Base-by-base conservation (phyloP, 1,140 invertebrate species). In the Calephelis virginiensis region DNA sequence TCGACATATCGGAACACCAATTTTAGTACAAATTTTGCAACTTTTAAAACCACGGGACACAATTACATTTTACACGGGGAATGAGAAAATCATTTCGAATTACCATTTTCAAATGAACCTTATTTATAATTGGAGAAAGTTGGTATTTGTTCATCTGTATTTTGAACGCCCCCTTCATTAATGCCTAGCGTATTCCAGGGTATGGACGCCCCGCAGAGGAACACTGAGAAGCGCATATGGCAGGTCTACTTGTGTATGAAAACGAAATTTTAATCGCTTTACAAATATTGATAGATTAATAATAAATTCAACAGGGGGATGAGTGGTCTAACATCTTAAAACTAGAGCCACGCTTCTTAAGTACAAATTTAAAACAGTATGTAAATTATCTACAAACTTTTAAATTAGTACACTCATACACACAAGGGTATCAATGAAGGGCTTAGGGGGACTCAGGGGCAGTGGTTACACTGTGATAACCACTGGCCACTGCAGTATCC, bases 21-120 rank as follows among this genome's bases (percentile, higher is more conserved):
- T 78, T 77, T 82, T 48, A 69, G 63, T 67, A 77, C 75, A 78
- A 77, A 76, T 78, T 80, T 78, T 67, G 67, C 70, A 71, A 78
- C 71, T 74, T 72, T 74, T 63, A 74, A 72, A 82, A 78, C 82
- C 71, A 66, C 80, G 74, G 82, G 82, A 75, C 66, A 75, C 77
- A 74, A 76, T 80, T 80, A 80, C 65, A 4, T 28, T 63, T 63
- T 68, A 56, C 48, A n/a, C 38, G n/a, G 50, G 14, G 40, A 43
- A 40, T n/a, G 48, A 12, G 40, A 38, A 38, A 64, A 43, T 64
- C n/a, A 13, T n/a, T 47, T 61, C 63, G n/a, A 47, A 28, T 43
- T 8, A 12, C 12, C 43, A 66, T 46, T 11, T 6, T 6, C 8
- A 50, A 50, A 53, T 64, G 7, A 45, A 53, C 49, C 48, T 64